Evolutionary conservation across 2,113 vertebrate species (phyloP).

Genomic region (Benitochromis conjunctus): DNA sequence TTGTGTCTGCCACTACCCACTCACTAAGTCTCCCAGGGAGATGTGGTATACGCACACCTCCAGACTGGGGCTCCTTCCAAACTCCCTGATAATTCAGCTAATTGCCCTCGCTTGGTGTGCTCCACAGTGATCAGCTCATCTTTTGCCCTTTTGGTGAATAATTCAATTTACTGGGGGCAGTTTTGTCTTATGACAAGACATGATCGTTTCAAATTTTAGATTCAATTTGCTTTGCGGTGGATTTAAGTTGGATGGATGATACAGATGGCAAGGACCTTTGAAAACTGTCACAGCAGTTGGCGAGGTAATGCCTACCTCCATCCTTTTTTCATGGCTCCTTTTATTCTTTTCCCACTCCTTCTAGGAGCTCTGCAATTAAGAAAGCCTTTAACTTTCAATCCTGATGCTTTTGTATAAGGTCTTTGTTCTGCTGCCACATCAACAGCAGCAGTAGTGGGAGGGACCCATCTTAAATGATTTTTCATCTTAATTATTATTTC

Average conservation of each 20-base stretch:
- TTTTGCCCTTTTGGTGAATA: neutral
- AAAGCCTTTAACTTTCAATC: slow-evolving; percentile 41
- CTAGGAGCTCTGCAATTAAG: slow-evolving; percentile 57
- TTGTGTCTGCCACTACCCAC: slow-evolving; percentile 50
- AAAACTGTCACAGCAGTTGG: neutral
- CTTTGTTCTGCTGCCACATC: slow-evolving; percentile 53
- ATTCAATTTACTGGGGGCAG: neutral
- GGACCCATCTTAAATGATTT: slow-evolving; percentile 47
- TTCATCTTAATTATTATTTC: slow-evolving; percentile 56
- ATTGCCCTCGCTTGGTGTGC: neutral
- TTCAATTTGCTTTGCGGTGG: neutral
- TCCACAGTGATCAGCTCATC: neutral
- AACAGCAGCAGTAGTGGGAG: slow-evolving; percentile 51
- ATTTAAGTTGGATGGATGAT: neutral
- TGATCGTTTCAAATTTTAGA: neutral
- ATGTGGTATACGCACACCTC: slow-evolving; percentile 22
- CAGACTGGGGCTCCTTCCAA: slow-evolving; percentile 34
- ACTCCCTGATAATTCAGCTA: slow-evolving; percentile 23
- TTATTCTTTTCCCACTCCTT: slow-evolving; percentile 19
- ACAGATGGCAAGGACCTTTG: neutral
- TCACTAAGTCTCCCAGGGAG: slow-evolving; percentile 28
- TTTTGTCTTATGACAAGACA: neutral
- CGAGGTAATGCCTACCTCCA: neutral
- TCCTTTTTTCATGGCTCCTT: neutral
- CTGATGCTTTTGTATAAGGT: slow-evolving; percentile 44